Evolutionary conservation across 2,113 vertebrate species (phyloP), one percentile per base, ranked within the genome.

Genomic region (Anolis sagrei): DNA sequence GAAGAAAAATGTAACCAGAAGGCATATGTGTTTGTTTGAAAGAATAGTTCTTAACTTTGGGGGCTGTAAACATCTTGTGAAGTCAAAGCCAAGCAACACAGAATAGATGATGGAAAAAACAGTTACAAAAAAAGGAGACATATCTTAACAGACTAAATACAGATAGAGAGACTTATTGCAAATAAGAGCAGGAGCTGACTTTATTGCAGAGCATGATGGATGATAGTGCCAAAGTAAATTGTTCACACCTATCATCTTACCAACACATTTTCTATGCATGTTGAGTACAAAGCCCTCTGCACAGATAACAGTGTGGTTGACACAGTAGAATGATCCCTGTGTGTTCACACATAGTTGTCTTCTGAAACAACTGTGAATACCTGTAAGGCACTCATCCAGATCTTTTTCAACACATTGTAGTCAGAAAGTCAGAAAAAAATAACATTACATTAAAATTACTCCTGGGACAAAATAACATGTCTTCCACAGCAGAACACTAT

Each of bases 291-390:
- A 97, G 93, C 96, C 96, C 96, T 95, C 92, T 78, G 95, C 94
- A 95, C 95, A 96, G 81, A 95, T 90, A 93, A 94, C 93, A 90
- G 94, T 95, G 93, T 93, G 95, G 94, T 62, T 96, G 94, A 95
- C 94, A 95, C 95, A 97, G 93, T 89, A 93, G 96, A 95, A 96
- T 88, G 96, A 96, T 96, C 96, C 96, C 95, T 93, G 72, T 16
- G 94, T 94, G 93, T 97, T 97, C 93, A 92, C 95, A 96, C 96
- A 96, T 2, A 95, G 94, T 19, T 96, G 93, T 80, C 89, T 88
- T 88, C 92, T 94, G 94, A 91, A 94, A 93, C 96, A 96, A 91
- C 89, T n/a, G 13, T 92, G 95, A 95, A 94, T 76, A 76, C 95
- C 95, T 93, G 93, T n/a, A 76, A 95, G 88, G 89, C 96, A 96